Evolutionary conservation across 2,888 invertebrate genomes (phyloP).

Genomic region (Pristionchus maxplancki): DNA sequence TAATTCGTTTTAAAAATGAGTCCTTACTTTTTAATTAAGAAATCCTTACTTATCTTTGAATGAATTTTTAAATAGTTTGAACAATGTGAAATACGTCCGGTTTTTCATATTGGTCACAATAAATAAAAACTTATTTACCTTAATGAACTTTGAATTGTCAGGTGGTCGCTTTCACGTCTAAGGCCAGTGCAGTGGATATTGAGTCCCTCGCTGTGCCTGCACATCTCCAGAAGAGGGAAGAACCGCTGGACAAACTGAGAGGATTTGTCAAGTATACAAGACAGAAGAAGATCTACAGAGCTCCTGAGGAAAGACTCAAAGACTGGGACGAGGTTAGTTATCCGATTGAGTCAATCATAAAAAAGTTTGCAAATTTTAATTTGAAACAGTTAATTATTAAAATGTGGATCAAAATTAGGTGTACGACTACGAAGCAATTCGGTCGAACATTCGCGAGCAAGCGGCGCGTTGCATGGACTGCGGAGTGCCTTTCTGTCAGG

Average conservation of each 20-base stretch:
- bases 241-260: constrained; percentile 75
- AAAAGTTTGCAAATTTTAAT: constrained; percentile 82
- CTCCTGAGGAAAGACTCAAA: constrained; percentile 88
- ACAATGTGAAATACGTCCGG: too few species aligned
- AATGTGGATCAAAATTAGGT: constrained; percentile 43
- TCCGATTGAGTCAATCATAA: not conserved
- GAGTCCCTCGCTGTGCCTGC: constrained; percentile 69
- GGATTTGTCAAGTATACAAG: constrained; percentile 97
- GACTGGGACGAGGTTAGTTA: constrained; percentile 90
- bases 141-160: not conserved
- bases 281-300: constrained; percentile 89
- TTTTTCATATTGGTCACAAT: too few species aligned
- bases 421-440: constrained; percentile 86
- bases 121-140: not conserved
- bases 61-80: too few species aligned
- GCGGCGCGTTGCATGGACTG: constrained; percentile 99
- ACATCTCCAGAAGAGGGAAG: constrained; percentile 67
- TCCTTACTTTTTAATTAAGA: too few species aligned
- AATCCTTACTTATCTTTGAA: too few species aligned
- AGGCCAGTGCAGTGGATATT: constrained; percentile 70
- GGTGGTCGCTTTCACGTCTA: constrained; percentile 38
- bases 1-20: too few species aligned
- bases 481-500: constrained; percentile 93
- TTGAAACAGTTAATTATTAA: constrained; percentile 42
- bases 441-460: constrained; percentile 88